Base-by-base conservation (phyloP, 2,888 invertebrate genomes). In the Sphecodes monilicornis region DNA sequence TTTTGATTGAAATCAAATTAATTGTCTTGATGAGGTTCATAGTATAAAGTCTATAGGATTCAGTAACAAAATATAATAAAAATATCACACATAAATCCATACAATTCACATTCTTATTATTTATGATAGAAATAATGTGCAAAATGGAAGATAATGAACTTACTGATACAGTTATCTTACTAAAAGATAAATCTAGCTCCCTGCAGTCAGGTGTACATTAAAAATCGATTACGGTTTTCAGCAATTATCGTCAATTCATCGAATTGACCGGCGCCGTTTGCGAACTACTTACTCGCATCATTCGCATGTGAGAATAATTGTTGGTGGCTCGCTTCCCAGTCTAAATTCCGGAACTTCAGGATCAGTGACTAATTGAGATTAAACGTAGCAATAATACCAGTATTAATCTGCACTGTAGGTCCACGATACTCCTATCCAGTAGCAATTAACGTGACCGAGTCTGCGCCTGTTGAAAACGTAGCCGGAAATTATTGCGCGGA, bases 301-400 rank as follows among this genome's bases (percentile, higher is more conserved):
- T 2, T 22, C 50, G 50, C 8, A 50, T 3, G 50, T 46, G 41
- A 39, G 75, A 80, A 79, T 64, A 41, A 54, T 41, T 22, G 16
- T 18, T 26, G 77, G 75, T 13, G 41, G 54, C 66, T 60, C 70
- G 46, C 54, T 64, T 43, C 54, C 78, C 50, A 75, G 83, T 74
- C 80, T 84, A 84, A 88, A 90, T 88, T 76, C 72, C 68, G 46
- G 76, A 82, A 85, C 80, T 86, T 82, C 74, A 73, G 72, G 72
- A 85, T 87, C 85, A 89, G 71, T 84, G 83, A 83, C 81, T 89
- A 86, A 90, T 89, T 85, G 84, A 82, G 86, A 86, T 85, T 90
- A 89, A 88, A 85, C 81, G 79, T 54, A 64, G 79, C 86, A 88
- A 88, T 90, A 88, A 90, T 72, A 78, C 74, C 29, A 50, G 81